Conservation (phyloP, 2,888 invertebrate species). For the Clunio marinus region DNA sequence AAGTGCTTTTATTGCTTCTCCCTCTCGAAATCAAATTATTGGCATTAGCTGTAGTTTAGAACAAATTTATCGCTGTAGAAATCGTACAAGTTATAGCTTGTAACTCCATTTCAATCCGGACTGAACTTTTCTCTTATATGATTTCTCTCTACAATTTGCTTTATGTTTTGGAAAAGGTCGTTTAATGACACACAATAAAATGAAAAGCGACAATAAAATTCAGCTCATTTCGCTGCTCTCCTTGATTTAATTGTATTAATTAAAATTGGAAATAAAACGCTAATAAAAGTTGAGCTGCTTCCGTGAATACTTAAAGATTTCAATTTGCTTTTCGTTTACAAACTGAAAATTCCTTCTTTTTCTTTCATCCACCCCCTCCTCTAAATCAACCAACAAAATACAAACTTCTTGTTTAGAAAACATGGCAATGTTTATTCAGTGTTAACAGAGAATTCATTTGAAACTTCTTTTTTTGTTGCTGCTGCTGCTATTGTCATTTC, state of each 20-base stretch:
- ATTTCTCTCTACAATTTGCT: background rate
- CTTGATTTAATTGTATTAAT: conserved; percentile 10
- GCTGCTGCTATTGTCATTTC: no score
- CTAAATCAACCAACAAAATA: background rate
- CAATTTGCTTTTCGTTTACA: no score
- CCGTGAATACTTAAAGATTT: no score
- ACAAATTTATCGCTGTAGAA: background rate
- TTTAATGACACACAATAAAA: background rate
- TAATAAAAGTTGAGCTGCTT: background rate
- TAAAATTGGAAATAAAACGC: conserved; percentile 16
- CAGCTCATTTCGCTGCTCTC: conserved; percentile 13
- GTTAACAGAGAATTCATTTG: conserved; percentile 23
- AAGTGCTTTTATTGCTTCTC: conserved; percentile 8
- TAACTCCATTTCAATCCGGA: background rate
- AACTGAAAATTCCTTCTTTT: no score
- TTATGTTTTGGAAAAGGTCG: conserved; percentile 12
- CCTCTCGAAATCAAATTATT: conserved; percentile 16
- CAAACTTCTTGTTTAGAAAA: background rate
- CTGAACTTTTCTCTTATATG: background rate
- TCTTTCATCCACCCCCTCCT: no score
- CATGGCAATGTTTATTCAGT: conserved; percentile 24
- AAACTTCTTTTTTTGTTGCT: background rate
- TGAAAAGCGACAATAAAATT: conserved; percentile 20
- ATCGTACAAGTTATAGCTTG: background rate
- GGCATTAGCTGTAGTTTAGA: conserved; percentile 16